Conservation (phyloP, 2,888 invertebrate species). For the Dermolepida albohirtum region DNA sequence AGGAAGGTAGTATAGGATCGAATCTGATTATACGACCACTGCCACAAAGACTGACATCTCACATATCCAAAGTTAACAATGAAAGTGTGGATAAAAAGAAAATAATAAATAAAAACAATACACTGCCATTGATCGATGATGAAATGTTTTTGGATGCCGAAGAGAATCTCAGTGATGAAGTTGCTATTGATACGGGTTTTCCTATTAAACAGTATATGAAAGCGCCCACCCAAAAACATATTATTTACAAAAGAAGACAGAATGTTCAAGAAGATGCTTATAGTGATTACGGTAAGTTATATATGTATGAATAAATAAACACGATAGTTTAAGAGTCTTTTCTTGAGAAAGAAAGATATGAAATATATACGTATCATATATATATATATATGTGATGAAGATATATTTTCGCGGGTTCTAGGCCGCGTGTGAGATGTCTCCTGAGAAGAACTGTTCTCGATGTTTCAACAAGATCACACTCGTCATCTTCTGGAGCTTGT, state of each 20-base stretch:
- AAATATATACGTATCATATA: too few species aligned
- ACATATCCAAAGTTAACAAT: background rate
- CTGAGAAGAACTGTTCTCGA: too few species aligned
- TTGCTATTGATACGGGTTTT: conserved; percentile 74
- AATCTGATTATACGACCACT: conserved; percentile 89
- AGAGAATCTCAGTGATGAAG: conserved; percentile 73
- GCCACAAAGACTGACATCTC: conserved; percentile 73
- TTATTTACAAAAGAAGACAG: conserved; percentile 78
- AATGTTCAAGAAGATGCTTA: conserved; percentile 71
- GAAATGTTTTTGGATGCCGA: conserved; percentile 79
- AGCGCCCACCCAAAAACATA: conserved; percentile 69
- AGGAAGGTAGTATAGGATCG: conserved; percentile 94
- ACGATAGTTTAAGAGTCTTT: too few species aligned
- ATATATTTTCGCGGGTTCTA: too few species aligned
- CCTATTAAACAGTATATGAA: conserved; percentile 65
- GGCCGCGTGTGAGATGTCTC: too few species aligned
- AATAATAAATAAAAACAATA: conserved; percentile 49
- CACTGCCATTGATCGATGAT: conserved; percentile 67
- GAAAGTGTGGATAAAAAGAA: conserved; percentile 22
- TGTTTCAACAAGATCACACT: too few species aligned
- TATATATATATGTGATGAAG: too few species aligned
- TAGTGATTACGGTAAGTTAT: conserved; percentile 84
- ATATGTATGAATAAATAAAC: too few species aligned
- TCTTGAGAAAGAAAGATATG: too few species aligned
- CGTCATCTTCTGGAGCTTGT: too few species aligned